Conservation (phyloP, 1,140 invertebrate genomes). For the Pseudomyrmex gracilis region DNA sequence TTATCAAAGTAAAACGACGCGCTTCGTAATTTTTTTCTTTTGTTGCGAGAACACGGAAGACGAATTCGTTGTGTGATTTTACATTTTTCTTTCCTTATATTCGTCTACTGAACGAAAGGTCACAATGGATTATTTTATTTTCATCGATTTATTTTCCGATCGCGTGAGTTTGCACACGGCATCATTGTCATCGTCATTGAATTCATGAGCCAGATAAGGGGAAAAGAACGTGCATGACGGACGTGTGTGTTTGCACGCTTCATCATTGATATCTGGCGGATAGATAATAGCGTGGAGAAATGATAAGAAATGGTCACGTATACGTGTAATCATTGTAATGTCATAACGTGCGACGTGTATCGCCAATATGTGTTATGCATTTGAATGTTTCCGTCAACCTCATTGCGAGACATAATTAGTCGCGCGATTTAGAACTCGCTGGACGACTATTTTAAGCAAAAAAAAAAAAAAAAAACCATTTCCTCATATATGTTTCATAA, state of each 20-base stretch:
- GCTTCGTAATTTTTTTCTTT: background rate
- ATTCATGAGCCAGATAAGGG: background rate
- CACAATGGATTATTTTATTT: background rate
- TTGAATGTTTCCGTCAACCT: background rate
- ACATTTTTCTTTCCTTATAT: too few species aligned
- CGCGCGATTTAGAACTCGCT: constrained; percentile 22
- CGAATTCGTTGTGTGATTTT: background rate
- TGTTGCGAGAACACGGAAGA: background rate
- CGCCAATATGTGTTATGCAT: constrained; percentile 9
- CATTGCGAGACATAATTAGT: background rate
- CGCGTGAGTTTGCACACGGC: constrained; percentile 65
- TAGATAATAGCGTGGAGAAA: constrained; percentile 29
- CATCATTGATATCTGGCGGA: constrained; percentile 59
- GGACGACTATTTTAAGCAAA: too few species aligned
- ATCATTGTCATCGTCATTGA: constrained; percentile 27
- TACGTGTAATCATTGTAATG: constrained; percentile 7
- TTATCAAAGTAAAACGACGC: background rate
- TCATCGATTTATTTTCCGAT: constrained; percentile 17
- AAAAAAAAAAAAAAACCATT: too few species aligned
- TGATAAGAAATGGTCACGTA: constrained; percentile 55
- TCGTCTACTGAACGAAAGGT: too few species aligned
- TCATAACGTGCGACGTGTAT: background rate
- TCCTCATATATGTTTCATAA: too few species aligned
- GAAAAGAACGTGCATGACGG: background rate
- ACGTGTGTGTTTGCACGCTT: constrained; percentile 62